Evolutionary conservation across 2,797 vertebrate species (phyloP), one percentile per base, ranked within the genome.

Genomic region (Semotilus atromaculatus): DNA sequence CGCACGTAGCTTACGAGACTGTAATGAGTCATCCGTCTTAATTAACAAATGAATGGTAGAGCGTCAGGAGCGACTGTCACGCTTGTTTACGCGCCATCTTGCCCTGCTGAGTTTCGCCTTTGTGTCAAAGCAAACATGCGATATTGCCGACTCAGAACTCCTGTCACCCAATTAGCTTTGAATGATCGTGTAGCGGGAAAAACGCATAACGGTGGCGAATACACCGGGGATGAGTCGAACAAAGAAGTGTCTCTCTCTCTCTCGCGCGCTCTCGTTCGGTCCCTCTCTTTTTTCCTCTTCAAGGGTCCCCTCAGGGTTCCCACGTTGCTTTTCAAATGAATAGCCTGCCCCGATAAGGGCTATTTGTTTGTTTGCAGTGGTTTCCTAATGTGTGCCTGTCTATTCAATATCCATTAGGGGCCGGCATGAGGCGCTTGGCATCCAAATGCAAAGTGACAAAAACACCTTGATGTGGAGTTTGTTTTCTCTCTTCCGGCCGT

Each of bases 381-480:
- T 88, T 87, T 86, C 78, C 83, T 89, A 88, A 86, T 88, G 88
- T 82, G 85, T 14, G 31, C 31, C 86, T 85, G 85, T 89, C 88
- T 88, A 86, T 89, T 89, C 88, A 88, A 88, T 89, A 89, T 89
- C 88, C 85, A 83, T 90, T 89, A 88, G 81, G 64, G 84, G 62
- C 68, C 26, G 76, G 60, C 29, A 38, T 68, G 40, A 85, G 48
- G 62, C 62, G 60, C 83, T 85, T 82, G 72, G 85, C 80, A 62
- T 85, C 82, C 68, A 88, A 89, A 90, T 87, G 83, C 77, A 75
- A 87, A 82, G 86, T 89, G 88, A 88, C 89, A 87, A 89, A 89
- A 89, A 88, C 86, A 86, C 88, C 89, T 91, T 88, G 86, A 89
- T 89, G 88, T 78, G 66, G 71, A 88, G 88, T 91, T 88, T 85